phyloP scores from a whole-genome alignment of 92 coral and sea anemone genomes.

The Heteractis magnifica region DNA sequence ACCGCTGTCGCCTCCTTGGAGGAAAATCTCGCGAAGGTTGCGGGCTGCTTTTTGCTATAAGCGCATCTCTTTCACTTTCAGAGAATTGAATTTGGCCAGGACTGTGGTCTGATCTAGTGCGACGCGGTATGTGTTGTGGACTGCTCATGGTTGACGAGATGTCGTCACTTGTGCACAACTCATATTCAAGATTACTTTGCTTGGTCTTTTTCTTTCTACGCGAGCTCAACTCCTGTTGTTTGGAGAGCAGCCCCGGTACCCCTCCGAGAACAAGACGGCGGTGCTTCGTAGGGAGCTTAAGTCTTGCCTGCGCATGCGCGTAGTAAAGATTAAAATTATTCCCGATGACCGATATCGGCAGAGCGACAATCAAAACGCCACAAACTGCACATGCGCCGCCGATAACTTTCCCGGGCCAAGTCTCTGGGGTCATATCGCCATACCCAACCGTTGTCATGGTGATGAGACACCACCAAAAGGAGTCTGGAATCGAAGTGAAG shows the following conservation, averaged over 20 bases:
- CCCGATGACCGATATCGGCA: slow-evolving; percentile 94
- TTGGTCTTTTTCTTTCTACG: slow-evolving; percentile 66
- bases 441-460: slow-evolving; percentile 99
- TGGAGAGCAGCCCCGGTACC: slow-evolving; percentile 76
- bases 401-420: slow-evolving; percentile 88
- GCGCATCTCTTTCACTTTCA: slow-evolving; percentile 14
- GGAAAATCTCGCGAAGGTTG: not conserved
- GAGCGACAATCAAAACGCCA: slow-evolving; percentile 89
- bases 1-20: not conserved
- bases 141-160: slow-evolving; percentile 31
- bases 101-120: slow-evolving; percentile 5
- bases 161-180: slow-evolving; percentile 36
- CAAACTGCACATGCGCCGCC: slow-evolving; percentile 95
- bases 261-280: slow-evolving; percentile 85
- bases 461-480: slow-evolving; percentile 98
- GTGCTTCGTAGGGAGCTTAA: slow-evolving; percentile 88
- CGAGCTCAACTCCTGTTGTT: slow-evolving; percentile 84
- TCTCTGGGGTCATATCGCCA: slow-evolving; percentile 85
- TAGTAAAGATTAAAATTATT: slow-evolving; percentile 88
- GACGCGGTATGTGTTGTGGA: slow-evolving; percentile 28
- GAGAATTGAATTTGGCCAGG: slow-evolving; percentile 15
- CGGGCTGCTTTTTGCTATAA: not conserved
- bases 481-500: slow-evolving; percentile 78
- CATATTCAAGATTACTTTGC: slow-evolving; percentile 17
- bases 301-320: slow-evolving; percentile 94